Percentiles rank a stretch among this genome's conserved stretches.
Conservation (phyloP, 2,888 invertebrate genomes). For the Aspidiotus destructor region DNA sequence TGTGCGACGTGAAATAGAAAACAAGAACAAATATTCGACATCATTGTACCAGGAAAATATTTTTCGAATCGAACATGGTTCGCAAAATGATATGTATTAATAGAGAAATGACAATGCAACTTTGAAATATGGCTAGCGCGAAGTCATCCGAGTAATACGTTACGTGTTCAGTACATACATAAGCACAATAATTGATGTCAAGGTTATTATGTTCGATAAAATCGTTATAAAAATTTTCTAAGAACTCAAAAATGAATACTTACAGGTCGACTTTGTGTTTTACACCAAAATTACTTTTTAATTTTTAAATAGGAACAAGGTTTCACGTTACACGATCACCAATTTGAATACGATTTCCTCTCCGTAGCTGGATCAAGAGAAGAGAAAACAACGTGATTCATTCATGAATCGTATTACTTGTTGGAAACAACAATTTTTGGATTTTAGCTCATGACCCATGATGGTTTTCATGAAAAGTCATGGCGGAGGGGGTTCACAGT, state of each 20-base stretch:
- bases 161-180: background rate
- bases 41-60: background rate
- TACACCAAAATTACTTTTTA: constrained; percentile 16
- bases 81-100: constrained; percentile 8
- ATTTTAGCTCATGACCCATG: background rate
- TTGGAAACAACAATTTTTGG: constrained; percentile 30
- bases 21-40: background rate
- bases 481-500: too few relatives aligned
- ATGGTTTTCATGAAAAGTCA: too few relatives aligned
- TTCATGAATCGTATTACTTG: constrained; percentile 26
- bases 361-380: background rate
- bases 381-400: constrained; percentile 32
- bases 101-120: background rate
- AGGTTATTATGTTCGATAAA: constrained; percentile 18
- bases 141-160: constrained; percentile 1
- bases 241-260: constrained; percentile 8
- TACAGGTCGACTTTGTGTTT: constrained; percentile 23
- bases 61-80: constrained; percentile 8
- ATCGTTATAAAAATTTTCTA: background rate
- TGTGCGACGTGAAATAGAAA: background rate
- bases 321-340: background rate
- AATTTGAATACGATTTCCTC: constrained; percentile 7
- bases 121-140: background rate
- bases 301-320: constrained; percentile 10
- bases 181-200: constrained; percentile 23